These are phyloP conservation scores for Catocala sponsa DNA, from an alignment of 2,888 invertebrate genomes.

Conservation along the genomic window DNA sequence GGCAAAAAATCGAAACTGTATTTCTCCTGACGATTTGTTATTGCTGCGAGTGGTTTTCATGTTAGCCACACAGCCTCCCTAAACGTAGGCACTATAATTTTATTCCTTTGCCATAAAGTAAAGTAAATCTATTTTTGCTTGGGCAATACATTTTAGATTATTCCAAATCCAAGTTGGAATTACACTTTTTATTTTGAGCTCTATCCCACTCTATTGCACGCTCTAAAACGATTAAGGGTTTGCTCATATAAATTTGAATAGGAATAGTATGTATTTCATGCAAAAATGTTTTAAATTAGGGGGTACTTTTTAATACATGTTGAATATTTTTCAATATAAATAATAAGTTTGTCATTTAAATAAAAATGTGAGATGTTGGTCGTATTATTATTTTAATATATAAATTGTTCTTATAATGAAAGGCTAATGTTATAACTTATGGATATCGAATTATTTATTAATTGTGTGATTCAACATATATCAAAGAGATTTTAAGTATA, in stretches of 20 bases:
- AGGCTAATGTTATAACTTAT: too few species aligned
- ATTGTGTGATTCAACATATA: too few species aligned
- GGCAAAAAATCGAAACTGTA: constrained; percentile 24
- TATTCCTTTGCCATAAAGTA: constrained; percentile 25
- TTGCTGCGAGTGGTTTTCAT: constrained; percentile 26
- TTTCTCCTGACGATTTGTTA: constrained; percentile 29
- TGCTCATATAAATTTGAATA: background rate
- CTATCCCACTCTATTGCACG: background rate
- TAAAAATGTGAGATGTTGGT: too few species aligned
- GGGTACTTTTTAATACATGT: background rate
- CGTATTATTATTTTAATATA: too few species aligned
- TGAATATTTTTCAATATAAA: background rate
- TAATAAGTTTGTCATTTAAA: too few species aligned
- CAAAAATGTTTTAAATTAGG: background rate
- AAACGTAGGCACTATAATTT: constrained; percentile 19
- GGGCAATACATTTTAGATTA: constrained; percentile 31
- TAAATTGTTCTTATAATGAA: too few species aligned
- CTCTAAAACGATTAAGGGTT: too few species aligned
- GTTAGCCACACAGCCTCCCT: constrained; percentile 19
- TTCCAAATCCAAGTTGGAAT: constrained; percentile 20
- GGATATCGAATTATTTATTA: too few species aligned
- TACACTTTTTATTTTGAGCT: background rate
- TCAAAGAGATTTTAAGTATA: too few species aligned
- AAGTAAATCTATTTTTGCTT: constrained; percentile 9
- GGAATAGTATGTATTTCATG: constrained; percentile 5